These are phyloP conservation scores for Tetropium fuscum DNA, from an alignment of 2,888 invertebrate genomes.

Conservation along the genomic window DNA sequence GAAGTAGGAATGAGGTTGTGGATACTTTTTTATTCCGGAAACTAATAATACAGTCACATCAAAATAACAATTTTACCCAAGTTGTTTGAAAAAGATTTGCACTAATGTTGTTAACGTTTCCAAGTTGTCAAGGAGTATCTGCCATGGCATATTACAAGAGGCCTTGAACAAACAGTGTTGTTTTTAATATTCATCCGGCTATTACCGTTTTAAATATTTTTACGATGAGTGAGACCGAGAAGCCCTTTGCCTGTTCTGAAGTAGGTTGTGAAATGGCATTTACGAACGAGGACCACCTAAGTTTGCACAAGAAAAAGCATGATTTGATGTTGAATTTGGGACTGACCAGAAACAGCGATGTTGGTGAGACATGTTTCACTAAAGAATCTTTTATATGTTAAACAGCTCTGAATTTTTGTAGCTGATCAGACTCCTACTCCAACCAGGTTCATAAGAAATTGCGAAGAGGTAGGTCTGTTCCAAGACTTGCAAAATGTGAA, in stretches of 20 bases:
- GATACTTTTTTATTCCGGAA: too few species aligned
- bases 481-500: slow-evolving; percentile 93
- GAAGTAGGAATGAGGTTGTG: too few species aligned
- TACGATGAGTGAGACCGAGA: slow-evolving; percentile 57
- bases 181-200: too few species aligned
- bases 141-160: too few species aligned
- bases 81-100: too few species aligned
- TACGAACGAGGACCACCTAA: slow-evolving; percentile 83
- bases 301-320: slow-evolving; percentile 84
- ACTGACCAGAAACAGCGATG: slow-evolving; percentile 68
- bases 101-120: too few species aligned
- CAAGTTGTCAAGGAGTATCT: too few species aligned
- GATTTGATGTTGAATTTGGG: slow-evolving; percentile 86
- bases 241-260: slow-evolving; percentile 79
- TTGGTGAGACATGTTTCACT: slow-evolving; percentile 66
- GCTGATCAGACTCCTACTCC: slow-evolving; percentile 96
- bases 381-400: slow-evolving; percentile 53
- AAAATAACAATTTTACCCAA: too few species aligned
- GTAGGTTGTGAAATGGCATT: slow-evolving; percentile 83
- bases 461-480: slow-evolving; percentile 94
- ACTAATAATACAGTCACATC: too few species aligned
- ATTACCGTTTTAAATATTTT: too few species aligned
- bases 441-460: slow-evolving; percentile 90
- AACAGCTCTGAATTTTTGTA: slow-evolving; percentile 56
- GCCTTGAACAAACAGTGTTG: too few species aligned